Percentiles rank a stretch among this genome's conserved stretches.
These are phyloP conservation scores for Drosophila elegans DNA, from an alignment of 1,140 invertebrate species.

Conservation along the genomic window DNA sequence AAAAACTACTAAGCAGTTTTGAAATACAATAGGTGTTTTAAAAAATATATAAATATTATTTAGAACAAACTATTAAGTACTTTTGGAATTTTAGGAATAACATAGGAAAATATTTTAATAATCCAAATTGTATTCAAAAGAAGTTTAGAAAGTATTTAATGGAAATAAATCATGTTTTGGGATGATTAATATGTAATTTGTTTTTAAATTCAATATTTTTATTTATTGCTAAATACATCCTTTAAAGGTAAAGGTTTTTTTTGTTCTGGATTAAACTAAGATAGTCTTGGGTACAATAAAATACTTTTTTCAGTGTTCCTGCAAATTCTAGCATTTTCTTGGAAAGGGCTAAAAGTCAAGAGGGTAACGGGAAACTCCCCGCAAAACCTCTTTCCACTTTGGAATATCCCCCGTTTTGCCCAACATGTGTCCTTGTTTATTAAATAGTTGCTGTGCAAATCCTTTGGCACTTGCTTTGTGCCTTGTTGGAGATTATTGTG, in stretches of 20 bases:
- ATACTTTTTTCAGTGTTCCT: neutral
- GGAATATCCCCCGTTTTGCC: neutral
- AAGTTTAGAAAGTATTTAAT: too few relatives aligned
- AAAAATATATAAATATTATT: neutral
- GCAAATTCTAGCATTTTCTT: slow-evolving; percentile 1
- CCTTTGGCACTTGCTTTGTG: slow-evolving; percentile 33
- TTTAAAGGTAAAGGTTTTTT: too few relatives aligned
- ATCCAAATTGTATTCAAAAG: too few relatives aligned
- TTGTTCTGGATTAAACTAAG: too few relatives aligned
- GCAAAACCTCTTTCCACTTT: neutral
- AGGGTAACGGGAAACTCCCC: neutral
- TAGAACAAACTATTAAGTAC: neutral
- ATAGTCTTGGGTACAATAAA: too few relatives aligned
- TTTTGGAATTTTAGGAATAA: neutral
- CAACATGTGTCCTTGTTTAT: slow-evolving; percentile 37
- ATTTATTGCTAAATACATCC: too few relatives aligned
- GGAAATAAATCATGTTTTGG: too few relatives aligned
- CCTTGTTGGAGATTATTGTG: slow-evolving; percentile 32
- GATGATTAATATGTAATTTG: too few relatives aligned
- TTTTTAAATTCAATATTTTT: too few relatives aligned
- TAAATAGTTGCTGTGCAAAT: slow-evolving; percentile 43
- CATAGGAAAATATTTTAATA: too few relatives aligned
- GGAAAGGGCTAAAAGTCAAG: slow-evolving; percentile 9
- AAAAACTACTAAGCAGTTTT: too few relatives aligned
- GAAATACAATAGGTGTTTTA: too few relatives aligned